Conservation (phyloP, 2,113 vertebrate species). For the Petrocephalus zakoni region DNA sequence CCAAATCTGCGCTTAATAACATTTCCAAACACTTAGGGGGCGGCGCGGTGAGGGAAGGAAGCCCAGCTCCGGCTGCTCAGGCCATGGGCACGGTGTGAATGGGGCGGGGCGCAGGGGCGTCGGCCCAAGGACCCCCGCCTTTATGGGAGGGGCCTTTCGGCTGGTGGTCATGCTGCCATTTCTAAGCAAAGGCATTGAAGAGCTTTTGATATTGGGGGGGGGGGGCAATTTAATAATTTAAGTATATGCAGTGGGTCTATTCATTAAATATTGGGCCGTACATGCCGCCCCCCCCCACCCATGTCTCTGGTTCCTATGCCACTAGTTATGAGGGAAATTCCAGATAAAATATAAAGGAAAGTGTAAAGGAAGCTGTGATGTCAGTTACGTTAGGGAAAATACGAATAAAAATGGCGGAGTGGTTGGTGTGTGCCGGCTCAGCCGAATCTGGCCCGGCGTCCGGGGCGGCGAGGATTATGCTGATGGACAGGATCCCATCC, state of each 20-base stretch:
- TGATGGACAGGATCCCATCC: slow-evolving; percentile 4
- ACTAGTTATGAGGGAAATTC: not conserved
- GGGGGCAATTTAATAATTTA: not conserved
- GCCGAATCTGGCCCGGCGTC: no score
- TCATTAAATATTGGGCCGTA: no score
- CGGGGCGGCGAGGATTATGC: not conserved
- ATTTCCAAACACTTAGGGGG: slow-evolving; percentile 53
- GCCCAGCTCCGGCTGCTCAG: not conserved
- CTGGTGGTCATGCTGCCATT: not conserved
- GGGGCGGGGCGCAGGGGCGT: not conserved
- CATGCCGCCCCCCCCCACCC: no score
- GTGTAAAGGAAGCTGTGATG: not conserved
- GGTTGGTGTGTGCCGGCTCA: not conserved
- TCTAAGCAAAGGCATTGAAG: not conserved
- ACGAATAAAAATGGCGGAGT: not conserved
- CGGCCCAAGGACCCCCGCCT: no score
- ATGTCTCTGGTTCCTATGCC: not conserved
- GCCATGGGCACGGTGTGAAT: not conserved
- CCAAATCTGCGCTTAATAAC: slow-evolving; percentile 57
- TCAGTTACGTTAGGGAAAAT: not conserved
- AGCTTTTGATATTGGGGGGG: not conserved
- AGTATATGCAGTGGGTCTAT: not conserved
- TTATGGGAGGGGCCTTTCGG: not conserved
- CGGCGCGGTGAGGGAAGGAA: slow-evolving; percentile 18
- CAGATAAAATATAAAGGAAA: not conserved